These are phyloP conservation scores for Troides oblongomaculatus DNA, from an alignment of 2,888 invertebrate species.

Conservation along the genomic window DNA sequence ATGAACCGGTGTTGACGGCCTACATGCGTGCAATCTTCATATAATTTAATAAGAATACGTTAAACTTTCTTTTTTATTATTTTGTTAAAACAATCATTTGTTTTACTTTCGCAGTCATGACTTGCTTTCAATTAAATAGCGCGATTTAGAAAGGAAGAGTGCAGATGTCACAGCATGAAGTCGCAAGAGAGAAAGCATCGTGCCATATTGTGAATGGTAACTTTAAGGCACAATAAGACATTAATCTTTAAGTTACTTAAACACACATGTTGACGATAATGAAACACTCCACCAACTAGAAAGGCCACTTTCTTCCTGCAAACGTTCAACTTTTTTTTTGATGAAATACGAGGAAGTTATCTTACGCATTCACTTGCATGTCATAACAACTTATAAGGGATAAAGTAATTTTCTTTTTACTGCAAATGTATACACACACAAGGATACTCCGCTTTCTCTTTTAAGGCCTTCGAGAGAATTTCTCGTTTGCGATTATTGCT, in stretches of 20 bases:
- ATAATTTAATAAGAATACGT: no score
- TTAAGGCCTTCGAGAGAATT: slow-evolving; percentile 62
- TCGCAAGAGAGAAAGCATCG: slow-evolving; percentile 71
- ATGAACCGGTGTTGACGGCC: not conserved
- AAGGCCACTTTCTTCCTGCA: slow-evolving; percentile 64
- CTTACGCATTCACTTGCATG: slow-evolving; percentile 6
- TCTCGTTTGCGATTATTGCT: slow-evolving; percentile 69
- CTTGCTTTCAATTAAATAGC: slow-evolving; percentile 41
- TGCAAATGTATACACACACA: slow-evolving; percentile 48
- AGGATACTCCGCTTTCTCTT: slow-evolving; percentile 42
- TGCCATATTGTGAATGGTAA: slow-evolving; percentile 74
- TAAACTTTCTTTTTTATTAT: not conserved
- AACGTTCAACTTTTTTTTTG: slow-evolving; percentile 62
- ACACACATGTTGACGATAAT: slow-evolving; percentile 59
- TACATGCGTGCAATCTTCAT: not conserved
- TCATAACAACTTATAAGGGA: slow-evolving; percentile 32
- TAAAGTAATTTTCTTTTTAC: slow-evolving; percentile 41
- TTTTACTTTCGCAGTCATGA: slow-evolving; percentile 20
- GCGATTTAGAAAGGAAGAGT: slow-evolving; percentile 76
- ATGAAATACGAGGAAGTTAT: slow-evolving; percentile 31
- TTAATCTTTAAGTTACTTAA: slow-evolving; percentile 53
- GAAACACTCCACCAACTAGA: slow-evolving; percentile 57
- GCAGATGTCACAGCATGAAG: slow-evolving; percentile 67
- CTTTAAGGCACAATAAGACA: slow-evolving; percentile 60
- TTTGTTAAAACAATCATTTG: not conserved